Evolutionary conservation across 2,797 vertebrate species (phyloP), one percentile per base, ranked within the genome.

Genomic region (Muscicapa comitata): DNA sequence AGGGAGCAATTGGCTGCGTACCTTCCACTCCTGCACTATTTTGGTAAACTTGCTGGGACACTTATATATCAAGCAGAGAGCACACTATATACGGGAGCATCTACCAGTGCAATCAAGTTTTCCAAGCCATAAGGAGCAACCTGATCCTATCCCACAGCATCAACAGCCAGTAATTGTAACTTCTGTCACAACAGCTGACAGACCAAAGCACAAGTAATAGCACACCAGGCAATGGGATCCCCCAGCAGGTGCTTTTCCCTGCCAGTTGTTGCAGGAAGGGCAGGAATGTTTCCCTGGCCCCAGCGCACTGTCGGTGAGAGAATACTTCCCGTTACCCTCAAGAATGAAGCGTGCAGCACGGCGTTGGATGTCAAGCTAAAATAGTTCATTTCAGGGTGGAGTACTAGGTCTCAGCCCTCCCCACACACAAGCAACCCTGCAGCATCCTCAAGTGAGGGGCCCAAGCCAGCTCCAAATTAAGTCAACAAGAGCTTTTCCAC

Each of bases 181-280:
- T 90, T 85, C 82, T 88, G 84, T 61, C 86, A 75, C 81, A 77
- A 95, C 94, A 96, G 95, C 96, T 97, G 96, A 95, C 65, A 59
- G 53, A 25, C 95, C 73, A 55, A 96, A 90, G 91, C 84, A 84
- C 87, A 62, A 93, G 85, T 77, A 96, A 94, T 26, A 72, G 68
- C 89, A 93, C 85, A 80, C 85, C 89, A 93, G 37, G 89, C 88
- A 95, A 94, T 0, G 23, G 90, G 93, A 97, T 87, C 91, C 75
- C 35, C 40, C 16, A 6, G 92, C 95, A 96, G 88, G 84, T 93
- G 93, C 70, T 57, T 65, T 73, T 51, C 76, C 73, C 47, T 1
- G 4, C 81, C 95, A 96, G 93, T 50, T 96, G 93, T 59, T 96
- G 91, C 87, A 81, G 0, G 12, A 79, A 80, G 51, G 58, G 68